Evolutionary conservation across 2,888 invertebrate genomes (phyloP).

Genomic region (Pantelozetes paolii): DNA sequence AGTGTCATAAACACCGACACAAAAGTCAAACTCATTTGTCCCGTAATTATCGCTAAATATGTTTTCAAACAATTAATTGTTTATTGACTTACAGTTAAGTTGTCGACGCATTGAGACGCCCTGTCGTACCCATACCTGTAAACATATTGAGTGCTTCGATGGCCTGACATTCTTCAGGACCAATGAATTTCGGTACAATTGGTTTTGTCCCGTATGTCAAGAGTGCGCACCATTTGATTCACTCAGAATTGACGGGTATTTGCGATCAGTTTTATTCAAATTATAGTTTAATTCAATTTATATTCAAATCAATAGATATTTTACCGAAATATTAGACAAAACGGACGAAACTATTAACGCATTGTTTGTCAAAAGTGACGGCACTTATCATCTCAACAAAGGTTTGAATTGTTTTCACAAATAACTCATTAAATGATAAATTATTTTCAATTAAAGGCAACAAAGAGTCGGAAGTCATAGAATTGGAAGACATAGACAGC

Average conservation of each 20-base stretch:
- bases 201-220: conserved; percentile 34
- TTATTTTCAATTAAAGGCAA: neutral
- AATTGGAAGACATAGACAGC: conserved; percentile 14
- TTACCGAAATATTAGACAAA: neutral
- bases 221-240: neutral
- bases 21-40: conserved; percentile 26
- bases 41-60: neutral
- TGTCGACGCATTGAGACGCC: conserved; percentile 6
- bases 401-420: neutral
- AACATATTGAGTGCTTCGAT: conserved; percentile 30
- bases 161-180: neutral
- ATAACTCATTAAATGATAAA: neutral
- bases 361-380: conserved; percentile 2
- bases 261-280: neutral
- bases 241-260: conserved; percentile 25
- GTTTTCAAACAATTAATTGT: neutral
- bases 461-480: neutral
- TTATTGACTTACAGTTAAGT: neutral
- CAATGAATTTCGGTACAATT: conserved; percentile 4
- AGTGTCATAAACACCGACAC: neutral
- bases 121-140: conserved; percentile 8
- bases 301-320: neutral
- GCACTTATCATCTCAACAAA: neutral
- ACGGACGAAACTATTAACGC: neutral
- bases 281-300: neutral